phyloP scores from a whole-genome alignment of 2,113 vertebrate species.

The Lethenteron reissneri region DNA sequence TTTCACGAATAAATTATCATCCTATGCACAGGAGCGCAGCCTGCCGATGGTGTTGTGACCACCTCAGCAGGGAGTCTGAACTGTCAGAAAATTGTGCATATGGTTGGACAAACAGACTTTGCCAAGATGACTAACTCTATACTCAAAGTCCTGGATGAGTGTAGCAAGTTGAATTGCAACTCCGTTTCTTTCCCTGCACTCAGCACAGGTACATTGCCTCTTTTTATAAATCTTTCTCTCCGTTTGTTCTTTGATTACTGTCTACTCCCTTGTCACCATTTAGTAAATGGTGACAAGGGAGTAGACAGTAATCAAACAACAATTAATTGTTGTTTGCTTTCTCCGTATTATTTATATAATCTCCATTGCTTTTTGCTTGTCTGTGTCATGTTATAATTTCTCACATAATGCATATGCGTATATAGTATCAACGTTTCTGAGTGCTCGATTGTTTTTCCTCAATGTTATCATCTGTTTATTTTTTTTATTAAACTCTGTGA shows the following conservation, averaged over 20 bases:
- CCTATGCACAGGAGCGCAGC: background rate
- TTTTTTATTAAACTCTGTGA: too few species aligned
- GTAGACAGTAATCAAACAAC: too few species aligned
- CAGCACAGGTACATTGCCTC: background rate
- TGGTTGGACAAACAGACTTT: conserved; percentile 1
- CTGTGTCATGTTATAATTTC: background rate
- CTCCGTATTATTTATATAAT: background rate
- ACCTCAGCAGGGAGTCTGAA: background rate
- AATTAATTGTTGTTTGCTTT: background rate
- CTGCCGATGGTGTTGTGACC: conserved; percentile 3
- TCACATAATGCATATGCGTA: background rate
- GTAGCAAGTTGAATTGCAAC: background rate
- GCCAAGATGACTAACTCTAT: background rate
- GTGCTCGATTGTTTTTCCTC: too few species aligned
- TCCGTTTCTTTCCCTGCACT: conserved; percentile 4
- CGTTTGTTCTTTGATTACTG: background rate
- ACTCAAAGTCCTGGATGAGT: conserved; percentile 5
- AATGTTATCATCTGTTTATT: too few species aligned
- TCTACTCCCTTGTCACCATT: background rate
- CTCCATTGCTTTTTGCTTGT: background rate
- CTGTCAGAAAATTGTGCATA: background rate
- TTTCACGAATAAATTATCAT: too few species aligned
- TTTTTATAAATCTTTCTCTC: background rate
- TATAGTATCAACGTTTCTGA: too few species aligned
- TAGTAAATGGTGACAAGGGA: too few species aligned